Evolutionary conservation across 2,888 invertebrate genomes (phyloP).

Genomic region (Cryptus viduatorius): DNA sequence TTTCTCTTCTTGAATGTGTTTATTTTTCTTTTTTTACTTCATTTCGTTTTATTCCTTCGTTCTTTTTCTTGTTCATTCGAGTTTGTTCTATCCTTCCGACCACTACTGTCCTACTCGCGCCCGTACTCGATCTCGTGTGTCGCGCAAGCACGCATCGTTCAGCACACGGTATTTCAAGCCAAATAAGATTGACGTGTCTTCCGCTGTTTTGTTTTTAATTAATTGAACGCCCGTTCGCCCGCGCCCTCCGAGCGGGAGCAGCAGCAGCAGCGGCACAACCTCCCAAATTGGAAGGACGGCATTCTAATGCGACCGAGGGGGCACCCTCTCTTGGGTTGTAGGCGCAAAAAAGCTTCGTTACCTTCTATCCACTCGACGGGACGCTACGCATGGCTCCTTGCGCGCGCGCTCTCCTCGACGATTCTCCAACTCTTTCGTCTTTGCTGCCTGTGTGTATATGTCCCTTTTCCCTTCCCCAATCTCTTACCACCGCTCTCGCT

Average conservation of each 20-base stretch:
- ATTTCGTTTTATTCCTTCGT: conserved; percentile 31
- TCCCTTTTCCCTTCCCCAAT: conserved; percentile 45
- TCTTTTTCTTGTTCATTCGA: conserved; percentile 32
- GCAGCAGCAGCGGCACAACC: conserved; percentile 56
- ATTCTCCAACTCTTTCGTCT: conserved; percentile 34
- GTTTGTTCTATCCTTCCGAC: conserved; percentile 29
- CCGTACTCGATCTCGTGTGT: conserved; percentile 6
- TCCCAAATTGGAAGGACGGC: conserved; percentile 82
- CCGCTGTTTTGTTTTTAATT: conserved; percentile 82
- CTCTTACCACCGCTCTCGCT: conserved; percentile 22
- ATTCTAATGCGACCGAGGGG: conserved; percentile 78
- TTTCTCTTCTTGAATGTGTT: conserved; percentile 34
- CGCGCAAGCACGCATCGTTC: conserved; percentile 41
- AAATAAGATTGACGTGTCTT: conserved; percentile 82
- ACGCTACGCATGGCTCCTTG: conserved; percentile 21
- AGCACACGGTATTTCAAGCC: conserved; percentile 73
- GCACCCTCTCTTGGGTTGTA: conserved; percentile 48
- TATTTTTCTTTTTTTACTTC: conserved; percentile 31
- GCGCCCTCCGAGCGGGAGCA: conserved; percentile 27
- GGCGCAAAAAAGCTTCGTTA: conserved; percentile 77
- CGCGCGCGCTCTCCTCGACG: neutral
- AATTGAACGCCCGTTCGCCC: conserved; percentile 77
- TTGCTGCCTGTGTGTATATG: neutral
- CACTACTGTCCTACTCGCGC: conserved; percentile 8
- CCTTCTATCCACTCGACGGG: conserved; percentile 38